phyloP scores from a whole-genome alignment of 2,888 invertebrate genomes.

The Microplitis manilae region DNA sequence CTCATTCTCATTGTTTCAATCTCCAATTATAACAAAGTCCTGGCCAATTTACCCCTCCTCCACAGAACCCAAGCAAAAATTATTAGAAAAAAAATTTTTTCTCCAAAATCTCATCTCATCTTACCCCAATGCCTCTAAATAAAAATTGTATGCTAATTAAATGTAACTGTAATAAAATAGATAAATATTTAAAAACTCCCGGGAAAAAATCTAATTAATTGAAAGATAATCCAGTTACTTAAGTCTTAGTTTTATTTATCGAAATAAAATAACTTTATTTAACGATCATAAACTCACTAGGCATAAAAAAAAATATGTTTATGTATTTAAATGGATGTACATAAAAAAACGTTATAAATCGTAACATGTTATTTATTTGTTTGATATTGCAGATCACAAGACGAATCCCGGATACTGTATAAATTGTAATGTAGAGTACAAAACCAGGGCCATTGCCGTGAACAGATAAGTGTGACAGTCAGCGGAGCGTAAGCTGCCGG shows the following conservation, averaged over 20 bases:
- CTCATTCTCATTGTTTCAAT: too few species aligned
- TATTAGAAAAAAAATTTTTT: too few species aligned
- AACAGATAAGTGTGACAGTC: conserved; percentile 52
- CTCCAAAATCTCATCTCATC: too few species aligned
- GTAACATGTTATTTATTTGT: conserved; percentile 22
- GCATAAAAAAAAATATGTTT: background rate
- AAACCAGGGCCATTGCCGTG: conserved; percentile 50
- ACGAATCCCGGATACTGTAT: conserved; percentile 39
- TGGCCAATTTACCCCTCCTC: too few species aligned
- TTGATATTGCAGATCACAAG: conserved; percentile 22
- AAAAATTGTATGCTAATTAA: too few species aligned
- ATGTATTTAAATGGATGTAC: background rate
- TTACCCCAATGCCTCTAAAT: too few species aligned
- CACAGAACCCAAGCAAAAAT: too few species aligned
- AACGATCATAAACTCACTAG: background rate
- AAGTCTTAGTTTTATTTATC: background rate
- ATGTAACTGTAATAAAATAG: too few species aligned
- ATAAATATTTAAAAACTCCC: too few species aligned
- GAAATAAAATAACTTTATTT: background rate
- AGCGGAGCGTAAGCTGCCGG: conserved; percentile 49
- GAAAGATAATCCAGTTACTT: background rate
- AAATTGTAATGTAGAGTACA: conserved; percentile 49
- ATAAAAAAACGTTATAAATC: background rate
- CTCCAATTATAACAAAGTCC: too few species aligned
- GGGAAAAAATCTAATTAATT: background rate